Evolutionary conservation across 2,797 vertebrate genomes (phyloP), one percentile per base, ranked within the genome.

Genomic region (Anomalospiza imberbis): DNA sequence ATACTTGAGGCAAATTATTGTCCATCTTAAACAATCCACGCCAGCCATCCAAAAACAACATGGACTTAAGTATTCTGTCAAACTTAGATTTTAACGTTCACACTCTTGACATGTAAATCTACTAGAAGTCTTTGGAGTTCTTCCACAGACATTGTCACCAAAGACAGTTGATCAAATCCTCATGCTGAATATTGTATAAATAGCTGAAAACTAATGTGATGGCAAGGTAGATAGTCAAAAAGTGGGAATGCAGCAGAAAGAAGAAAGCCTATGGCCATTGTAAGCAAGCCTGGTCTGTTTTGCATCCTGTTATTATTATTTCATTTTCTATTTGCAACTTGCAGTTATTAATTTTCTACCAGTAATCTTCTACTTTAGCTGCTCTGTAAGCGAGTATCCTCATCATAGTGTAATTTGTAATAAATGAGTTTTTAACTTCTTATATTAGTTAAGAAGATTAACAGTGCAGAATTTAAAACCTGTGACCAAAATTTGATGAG

Each of bases 381-480:
- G 40, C 40, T 92, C 42, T 77, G 1, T 63, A 38, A 51, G 29
- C 4, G 18, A 7, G 3, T 53, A 48, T 86, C 29, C 17, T 91
- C 53, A 83, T 74, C 68, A 17, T 13, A 34, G 48, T 63, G 36
- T 10, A 31, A 67, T 88, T 81, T 76, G 15, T 74, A 77, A 84
- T 66, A 72, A 85, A 78, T 60, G 18, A 48, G 47, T 34, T 91
- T 82, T 89, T 92, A 70, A 60, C 28, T 79, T 79, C 63, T 87
- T 85, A 57, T 55, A 50, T 48, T 80, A 72, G 65, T 54, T 91
- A 84, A 91, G 77, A 90, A 89, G 85, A 89, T 91, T 91, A 93
- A 51, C 10, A 26, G n/a, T 76, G 45, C 48, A 76, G 50, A 82
- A 87, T 82, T 91, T 82, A 82, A 94, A 93, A 79, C 21, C 51